Base-by-base conservation (phyloP, 2,797 vertebrate species). In the Megaceryle alcyon region DNA sequence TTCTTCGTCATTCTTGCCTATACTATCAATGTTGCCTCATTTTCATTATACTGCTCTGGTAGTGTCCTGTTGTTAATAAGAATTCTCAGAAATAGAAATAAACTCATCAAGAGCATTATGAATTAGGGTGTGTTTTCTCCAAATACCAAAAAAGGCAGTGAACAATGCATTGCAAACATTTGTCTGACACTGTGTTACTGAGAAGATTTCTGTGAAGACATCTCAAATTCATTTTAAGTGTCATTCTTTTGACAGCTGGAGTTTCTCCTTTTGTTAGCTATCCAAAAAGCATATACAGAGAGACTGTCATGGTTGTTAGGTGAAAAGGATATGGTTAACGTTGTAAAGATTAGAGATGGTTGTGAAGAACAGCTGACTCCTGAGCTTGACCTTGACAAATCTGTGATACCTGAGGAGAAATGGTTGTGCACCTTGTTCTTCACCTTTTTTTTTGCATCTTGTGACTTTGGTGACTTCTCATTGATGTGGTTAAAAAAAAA, bases 11-110 rank as follows among this genome's bases (percentile, higher is more conserved):
- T 92, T 89, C 85, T 90, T 78, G 69, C 59, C 48, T 82, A 3
- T 59, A 43, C 93, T 83, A 82, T 75, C 71, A 84, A 87, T 76
- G 54, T 90, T 78, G 56, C 37, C 84, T 95, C 83, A 41, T 89
- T 97, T 95, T 96, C 44, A 48, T 49, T 92, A 35, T 82, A 54
- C 80, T 82, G 59, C 73, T 73, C 1, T 53, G 44, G 33, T 94
- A 90, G 56, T 83, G 85, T 91, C 78, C 72, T 92, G 69, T 35
- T 90, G 57, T 70, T 96, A 92, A 86, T 77, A 92, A 92, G 84
- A 94, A 83, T 94, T 96, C 84, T 94, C 79, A 92, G 87, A 94
- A 97, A 94, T 12, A 90, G 88, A 96, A 96, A 91, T 82, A 93
- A 90, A 92, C 89, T 79, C 48, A 93, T 68, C 84, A 79, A 86